Evolutionary conservation across 1,140 invertebrate species (phyloP), one percentile per base, ranked within the genome.

Genomic region (Drosophila lowei): DNA sequence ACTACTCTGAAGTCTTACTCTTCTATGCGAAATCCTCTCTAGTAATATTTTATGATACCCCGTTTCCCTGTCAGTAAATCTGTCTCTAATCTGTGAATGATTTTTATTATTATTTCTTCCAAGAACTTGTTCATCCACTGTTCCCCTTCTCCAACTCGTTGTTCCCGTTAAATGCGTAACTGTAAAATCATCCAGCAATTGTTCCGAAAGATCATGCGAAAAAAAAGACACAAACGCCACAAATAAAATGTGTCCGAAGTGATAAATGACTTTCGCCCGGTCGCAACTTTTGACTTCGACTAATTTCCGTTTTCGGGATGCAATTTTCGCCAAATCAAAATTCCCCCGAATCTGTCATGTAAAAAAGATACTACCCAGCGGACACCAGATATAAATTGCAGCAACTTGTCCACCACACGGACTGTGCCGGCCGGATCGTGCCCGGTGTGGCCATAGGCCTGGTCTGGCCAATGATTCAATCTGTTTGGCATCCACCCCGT

Each of bases 401-500:
- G 62, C 56, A 44, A 43, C 49, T 50, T 23, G 34, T 38, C 13
- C 13, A 7, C 21, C 28, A n/a, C 11, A 9, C 28, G 7, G 28
- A n/a, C 11, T 15, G 11, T 48, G 16, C 23, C n/a, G n/a, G n/a
- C n/a, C 23, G 25, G 38, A 53, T 38, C 34, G 42, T 38, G 72
- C 44, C 58, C 25, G 41, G 41, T 16, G 53, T 15, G 54, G 53
- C 15, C 50, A 71, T 70, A 66, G 80, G 77, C 66, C 63, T 53
- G 61, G 59, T 60, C 76, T 53, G 66, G 59, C 63, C 76, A 64
- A 68, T 90, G 88, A 90, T 90, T 90, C 88, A 90, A 90, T 90
- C 81, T 67, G 67, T 62, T 80, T 90, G 88, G 88, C 76, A 90
- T 90, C 89, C 83, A 81, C 70, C 89, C 77, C 70, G 71, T 77